phyloP scores from a whole-genome alignment of 2,888 invertebrate genomes.

The Himalopsyche kuldschensis region DNA sequence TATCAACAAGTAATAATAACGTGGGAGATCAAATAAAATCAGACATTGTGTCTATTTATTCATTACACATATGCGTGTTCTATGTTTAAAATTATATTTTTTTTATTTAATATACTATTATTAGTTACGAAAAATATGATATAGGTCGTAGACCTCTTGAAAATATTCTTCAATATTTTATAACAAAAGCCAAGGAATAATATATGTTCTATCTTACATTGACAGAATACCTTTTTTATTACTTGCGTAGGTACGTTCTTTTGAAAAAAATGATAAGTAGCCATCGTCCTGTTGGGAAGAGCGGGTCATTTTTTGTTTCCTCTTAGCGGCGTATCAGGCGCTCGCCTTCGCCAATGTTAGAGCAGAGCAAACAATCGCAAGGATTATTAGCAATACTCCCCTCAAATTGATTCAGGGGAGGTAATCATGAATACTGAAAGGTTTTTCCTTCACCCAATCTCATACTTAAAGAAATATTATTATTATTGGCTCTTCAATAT shows the following conservation, averaged over 20 bases:
- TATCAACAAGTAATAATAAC: too few relatives aligned
- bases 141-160: too few relatives aligned
- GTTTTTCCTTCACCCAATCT: neutral
- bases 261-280: neutral
- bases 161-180: neutral
- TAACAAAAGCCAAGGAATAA: neutral
- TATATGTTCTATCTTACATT: neutral
- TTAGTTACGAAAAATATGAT: too few relatives aligned
- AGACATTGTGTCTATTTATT: too few relatives aligned
- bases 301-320: neutral
- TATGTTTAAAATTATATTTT: too few relatives aligned
- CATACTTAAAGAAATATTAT: neutral
- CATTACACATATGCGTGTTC: too few relatives aligned
- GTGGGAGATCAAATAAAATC: too few relatives aligned
- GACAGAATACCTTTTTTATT: neutral
- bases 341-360: neutral
- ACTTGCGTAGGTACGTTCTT: neutral
- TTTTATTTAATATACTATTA: too few relatives aligned
- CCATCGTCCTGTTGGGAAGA: neutral
- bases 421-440: neutral
- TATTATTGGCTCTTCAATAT: neutral
- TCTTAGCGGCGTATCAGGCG: neutral
- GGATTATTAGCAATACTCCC: slow-evolving; percentile 8
- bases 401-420: neutral
- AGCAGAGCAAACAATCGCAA: neutral